Evolutionary conservation across 2,797 vertebrate genomes (phyloP).

Genomic region (Melanotaenia maccullochi): DNA sequence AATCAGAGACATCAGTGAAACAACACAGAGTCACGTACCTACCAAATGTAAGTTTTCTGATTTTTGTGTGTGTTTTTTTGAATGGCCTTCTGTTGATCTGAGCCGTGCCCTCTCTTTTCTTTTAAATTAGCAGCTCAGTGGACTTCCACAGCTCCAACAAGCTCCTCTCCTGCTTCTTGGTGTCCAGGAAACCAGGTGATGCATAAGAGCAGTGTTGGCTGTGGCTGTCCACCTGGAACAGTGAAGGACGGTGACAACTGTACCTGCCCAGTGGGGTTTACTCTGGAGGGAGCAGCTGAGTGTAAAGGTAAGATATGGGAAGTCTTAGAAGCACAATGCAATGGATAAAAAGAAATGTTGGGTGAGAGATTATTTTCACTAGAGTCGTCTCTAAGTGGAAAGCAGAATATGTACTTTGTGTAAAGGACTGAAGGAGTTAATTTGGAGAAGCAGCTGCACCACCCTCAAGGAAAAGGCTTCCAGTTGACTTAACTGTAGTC

Average conservation of each 20-base stretch:
- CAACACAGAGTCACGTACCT: conserved; percentile 5
- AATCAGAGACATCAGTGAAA: conserved; percentile 56
- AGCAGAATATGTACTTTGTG: background rate
- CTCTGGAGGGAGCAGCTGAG: conserved; percentile 42
- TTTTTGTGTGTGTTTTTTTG: background rate
- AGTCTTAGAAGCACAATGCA: background rate
- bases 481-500: background rate
- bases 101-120: background rate
- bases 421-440: background rate
- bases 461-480: background rate
- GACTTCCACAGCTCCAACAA: conserved; percentile 22
- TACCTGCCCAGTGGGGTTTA: conserved; percentile 75
- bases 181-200: conserved; percentile 72
- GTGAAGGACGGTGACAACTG: conserved; percentile 63
- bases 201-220: conserved; percentile 40
- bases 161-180: conserved; percentile 18
- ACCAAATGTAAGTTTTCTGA: conserved; percentile 55
- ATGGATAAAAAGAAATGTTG: background rate
- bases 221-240: conserved; percentile 66
- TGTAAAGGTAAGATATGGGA: conserved; percentile 72
- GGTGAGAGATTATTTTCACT: background rate
- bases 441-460: background rate
- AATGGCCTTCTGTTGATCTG: background rate
- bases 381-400: background rate
- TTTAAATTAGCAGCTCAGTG: conserved; percentile 31